Conservation (phyloP, 2,797 vertebrate species). For the Halcyon chelicuti region DNA sequence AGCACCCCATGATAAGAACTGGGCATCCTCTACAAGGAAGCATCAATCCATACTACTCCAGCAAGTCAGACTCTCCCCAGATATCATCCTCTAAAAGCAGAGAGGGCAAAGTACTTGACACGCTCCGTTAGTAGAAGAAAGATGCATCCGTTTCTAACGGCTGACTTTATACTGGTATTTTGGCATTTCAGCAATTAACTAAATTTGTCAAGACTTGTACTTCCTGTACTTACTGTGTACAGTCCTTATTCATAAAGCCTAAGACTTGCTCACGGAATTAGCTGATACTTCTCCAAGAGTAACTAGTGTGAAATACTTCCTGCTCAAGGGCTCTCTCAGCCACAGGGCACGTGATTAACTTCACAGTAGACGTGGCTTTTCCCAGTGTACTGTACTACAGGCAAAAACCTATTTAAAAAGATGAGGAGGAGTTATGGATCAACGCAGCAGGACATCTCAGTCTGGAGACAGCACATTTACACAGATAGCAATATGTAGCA, state of each 20-base stretch:
- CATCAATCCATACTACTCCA: background rate
- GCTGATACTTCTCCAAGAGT: background rate
- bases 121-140: background rate
- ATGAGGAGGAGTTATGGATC: background rate
- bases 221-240: background rate
- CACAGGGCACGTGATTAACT: background rate
- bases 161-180: background rate
- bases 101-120: background rate
- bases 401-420: background rate
- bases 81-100: background rate
- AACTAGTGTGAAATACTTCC: background rate
- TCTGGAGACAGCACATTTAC: background rate
- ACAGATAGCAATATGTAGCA: background rate
- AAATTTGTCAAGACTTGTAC: background rate
- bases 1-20: background rate
- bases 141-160: background rate
- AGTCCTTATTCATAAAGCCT: background rate
- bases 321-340: background rate
- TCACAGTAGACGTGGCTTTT: background rate
- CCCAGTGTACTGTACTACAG: background rate
- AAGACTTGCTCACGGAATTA: background rate
- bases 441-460: constrained; percentile 20
- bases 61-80: background rate
- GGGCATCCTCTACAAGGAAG: background rate
- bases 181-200: background rate